These are phyloP conservation scores for Discoglossus pictus DNA, from an alignment of 2,797 vertebrate species.

Conservation along the genomic window DNA sequence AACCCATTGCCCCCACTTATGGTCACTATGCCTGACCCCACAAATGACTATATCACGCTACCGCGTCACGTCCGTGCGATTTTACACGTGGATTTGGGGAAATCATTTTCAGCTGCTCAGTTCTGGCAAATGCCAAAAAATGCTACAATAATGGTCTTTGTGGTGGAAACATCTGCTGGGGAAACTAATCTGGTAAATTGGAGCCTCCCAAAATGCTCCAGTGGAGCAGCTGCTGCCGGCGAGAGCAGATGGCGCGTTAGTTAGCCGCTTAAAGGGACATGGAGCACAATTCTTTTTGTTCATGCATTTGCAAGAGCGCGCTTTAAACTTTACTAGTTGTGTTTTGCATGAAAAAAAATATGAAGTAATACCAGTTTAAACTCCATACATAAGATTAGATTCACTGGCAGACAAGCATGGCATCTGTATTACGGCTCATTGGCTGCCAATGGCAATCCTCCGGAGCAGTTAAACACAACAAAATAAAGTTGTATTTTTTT, in stretches of 20 bases:
- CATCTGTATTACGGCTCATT: background rate
- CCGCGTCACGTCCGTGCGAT: background rate
- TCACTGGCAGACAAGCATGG: background rate
- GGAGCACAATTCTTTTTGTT: too few relatives aligned
- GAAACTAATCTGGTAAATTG: slow-evolving; percentile 55
- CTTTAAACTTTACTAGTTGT: background rate
- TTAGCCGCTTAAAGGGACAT: slow-evolving; percentile 24
- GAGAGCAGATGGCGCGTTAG: slow-evolving; percentile 8
- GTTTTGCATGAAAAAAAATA: too few relatives aligned
- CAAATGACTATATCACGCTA: background rate
- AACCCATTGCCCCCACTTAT: too few relatives aligned
- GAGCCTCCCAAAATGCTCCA: slow-evolving; percentile 32
- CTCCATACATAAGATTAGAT: too few relatives aligned
- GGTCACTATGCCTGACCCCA: too few relatives aligned
- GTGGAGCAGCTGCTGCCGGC: slow-evolving; percentile 17
- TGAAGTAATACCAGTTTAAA: too few relatives aligned
- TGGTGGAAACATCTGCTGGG: slow-evolving; percentile 61
- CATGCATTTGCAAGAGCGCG: background rate
- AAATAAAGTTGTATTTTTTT: too few relatives aligned
- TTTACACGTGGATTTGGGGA: background rate
- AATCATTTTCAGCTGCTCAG: slow-evolving; percentile 32
- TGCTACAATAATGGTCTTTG: slow-evolving; percentile 52
- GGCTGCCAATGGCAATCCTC: background rate
- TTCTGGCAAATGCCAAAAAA: slow-evolving; percentile 14
- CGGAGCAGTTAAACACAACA: too few relatives aligned